Evolutionary conservation across 1,140 invertebrate species (phyloP), one percentile per base, ranked within the genome.

Genomic region (Ectropis grisescens): DNA sequence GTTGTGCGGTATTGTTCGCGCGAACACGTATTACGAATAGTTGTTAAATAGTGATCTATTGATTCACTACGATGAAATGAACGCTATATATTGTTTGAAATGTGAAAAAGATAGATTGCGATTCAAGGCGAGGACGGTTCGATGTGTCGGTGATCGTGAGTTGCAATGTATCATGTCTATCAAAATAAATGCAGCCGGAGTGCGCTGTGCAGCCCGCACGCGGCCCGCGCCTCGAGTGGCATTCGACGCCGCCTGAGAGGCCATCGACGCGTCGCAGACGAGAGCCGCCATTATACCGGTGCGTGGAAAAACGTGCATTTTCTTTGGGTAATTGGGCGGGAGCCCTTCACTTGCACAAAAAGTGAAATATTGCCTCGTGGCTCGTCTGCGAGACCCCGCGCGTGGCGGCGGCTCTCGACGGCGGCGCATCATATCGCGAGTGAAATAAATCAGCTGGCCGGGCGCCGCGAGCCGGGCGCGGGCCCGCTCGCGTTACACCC

Each of bases 381-480:
- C 39, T 33, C 48, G 48, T 47, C 34, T 44, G 33, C n/a, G n/a
- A n/a, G n/a, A 48, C 41, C 43, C 31, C 27, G 30, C 22, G 36
- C 40, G 37, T 46, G 40, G 45, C 33, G 38, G 46, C 57, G 54
- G 51, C 35, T 56, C 58, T 68, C 58, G 56, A 68, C 61, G 62
- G 64, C 61, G 62, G 58, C 56, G 53, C 58, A 72, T 71, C 65
- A 68, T 66, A 71, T 75, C 65, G 60, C 52, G 50, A 55, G 64
- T 66, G 53, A 75, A 75, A 75, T 68, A 71, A 75, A 75, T 71
- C 70, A 61, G 56, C 51, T 58, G 56, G 57, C 58, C 47, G 39
- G 35, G 47, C 47, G 44, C 48, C n/a, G n/a, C n/a, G n/a, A n/a
- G n/a, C n/a, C n/a, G n/a, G 65, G 57, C 52, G 50, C 47, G 56